These are phyloP conservation scores for Podilymbus podiceps DNA, from an alignment of 2,113 vertebrate genomes.

Conservation along the genomic window DNA sequence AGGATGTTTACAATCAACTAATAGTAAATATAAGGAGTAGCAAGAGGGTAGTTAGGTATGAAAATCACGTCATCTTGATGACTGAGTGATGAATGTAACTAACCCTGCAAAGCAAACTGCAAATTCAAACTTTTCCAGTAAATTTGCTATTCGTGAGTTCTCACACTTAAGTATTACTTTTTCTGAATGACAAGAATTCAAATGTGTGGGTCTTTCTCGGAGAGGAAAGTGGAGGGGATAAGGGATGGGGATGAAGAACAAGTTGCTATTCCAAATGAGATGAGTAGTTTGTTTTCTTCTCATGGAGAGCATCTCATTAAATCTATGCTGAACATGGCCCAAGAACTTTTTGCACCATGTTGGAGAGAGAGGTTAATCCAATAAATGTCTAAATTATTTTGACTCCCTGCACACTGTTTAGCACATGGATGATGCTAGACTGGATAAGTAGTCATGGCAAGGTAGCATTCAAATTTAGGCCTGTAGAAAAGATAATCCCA, in stretches of 20 bases:
- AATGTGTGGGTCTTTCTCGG: not conserved
- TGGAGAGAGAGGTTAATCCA: not conserved
- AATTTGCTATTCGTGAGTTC: not conserved
- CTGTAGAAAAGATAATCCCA: not conserved
- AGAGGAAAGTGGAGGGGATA: not conserved
- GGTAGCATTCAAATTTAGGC: not conserved
- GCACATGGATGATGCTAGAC: not conserved
- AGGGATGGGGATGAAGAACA: not conserved
- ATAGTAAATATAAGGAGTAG: slow-evolving; percentile 25
- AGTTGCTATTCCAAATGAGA: not conserved
- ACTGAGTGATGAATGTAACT: not conserved
- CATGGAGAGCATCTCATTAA: not conserved
- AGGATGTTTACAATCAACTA: slow-evolving; percentile 34
- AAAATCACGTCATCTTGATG: slow-evolving; percentile 13
- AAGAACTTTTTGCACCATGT: not conserved
- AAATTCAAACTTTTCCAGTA: not conserved
- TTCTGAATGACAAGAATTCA: not conserved
- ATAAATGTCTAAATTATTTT: not conserved
- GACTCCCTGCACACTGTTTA: not conserved
- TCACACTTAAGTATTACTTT: not conserved
- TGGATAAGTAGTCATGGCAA: not conserved
- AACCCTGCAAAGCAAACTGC: not conserved
- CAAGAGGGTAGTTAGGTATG: not conserved
- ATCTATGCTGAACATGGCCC: not conserved
- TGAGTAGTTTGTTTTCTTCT: not conserved